These are phyloP conservation scores for Leuciscus waleckii DNA, from an alignment of 2,797 vertebrate genomes.

Conservation along the genomic window DNA sequence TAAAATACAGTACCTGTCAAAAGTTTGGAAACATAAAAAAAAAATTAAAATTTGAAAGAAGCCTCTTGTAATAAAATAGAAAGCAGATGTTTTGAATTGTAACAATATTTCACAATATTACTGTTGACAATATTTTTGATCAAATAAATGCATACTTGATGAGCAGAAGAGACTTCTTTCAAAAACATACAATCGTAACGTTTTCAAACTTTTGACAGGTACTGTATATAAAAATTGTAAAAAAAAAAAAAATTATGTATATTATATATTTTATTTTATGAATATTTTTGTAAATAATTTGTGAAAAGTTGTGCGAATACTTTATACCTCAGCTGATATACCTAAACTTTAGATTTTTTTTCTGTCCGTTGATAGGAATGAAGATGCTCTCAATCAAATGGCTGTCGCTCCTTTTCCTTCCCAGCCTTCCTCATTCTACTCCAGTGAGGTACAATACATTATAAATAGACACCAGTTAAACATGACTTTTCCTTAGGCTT, in stretches of 20 bases:
- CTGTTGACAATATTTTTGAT: not conserved
- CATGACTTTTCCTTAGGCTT: not conserved
- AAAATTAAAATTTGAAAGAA: too few species aligned
- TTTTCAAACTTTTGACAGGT: not conserved
- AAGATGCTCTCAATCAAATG: constrained; percentile 91
- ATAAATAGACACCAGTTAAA: not conserved
- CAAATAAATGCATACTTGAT: not conserved
- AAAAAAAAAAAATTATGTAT: not conserved
- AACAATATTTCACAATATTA: not conserved
- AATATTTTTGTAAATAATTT: not conserved
- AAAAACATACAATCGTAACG: not conserved
- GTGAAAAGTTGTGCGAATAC: not conserved
- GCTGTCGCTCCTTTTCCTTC: constrained; percentile 84
- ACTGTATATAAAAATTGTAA: not conserved
- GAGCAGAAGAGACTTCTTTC: not conserved
- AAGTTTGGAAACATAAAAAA: too few species aligned
- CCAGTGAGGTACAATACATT: constrained; percentile 79
- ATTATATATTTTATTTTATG: not conserved
- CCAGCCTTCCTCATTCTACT: constrained; percentile 71
- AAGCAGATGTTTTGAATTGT: not conserved
- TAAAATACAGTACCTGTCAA: too few species aligned
- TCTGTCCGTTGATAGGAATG: constrained; percentile 77
- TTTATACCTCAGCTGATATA: not conserved
- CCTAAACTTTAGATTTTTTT: not conserved
- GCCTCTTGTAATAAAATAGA: not conserved